phyloP scores from a whole-genome alignment of 1,140 invertebrate species.

The Arctopsyche grandis region DNA sequence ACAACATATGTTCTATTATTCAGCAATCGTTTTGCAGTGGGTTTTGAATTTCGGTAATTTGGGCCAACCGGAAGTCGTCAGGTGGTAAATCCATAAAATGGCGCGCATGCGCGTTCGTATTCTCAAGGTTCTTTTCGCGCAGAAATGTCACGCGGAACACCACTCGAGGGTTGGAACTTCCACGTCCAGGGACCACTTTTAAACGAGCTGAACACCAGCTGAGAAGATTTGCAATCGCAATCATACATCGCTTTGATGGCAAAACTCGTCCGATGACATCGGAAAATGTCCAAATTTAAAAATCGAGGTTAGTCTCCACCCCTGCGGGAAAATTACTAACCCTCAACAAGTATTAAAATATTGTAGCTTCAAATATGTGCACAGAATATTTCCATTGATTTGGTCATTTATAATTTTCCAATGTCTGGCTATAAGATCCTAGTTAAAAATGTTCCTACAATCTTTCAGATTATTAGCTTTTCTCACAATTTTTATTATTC shows the following conservation, averaged over 20 bases:
- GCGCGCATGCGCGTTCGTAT: neutral
- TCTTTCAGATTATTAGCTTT: no score
- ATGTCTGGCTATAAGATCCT: no score
- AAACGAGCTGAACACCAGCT: neutral
- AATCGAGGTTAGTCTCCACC: neutral
- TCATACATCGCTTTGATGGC: no score
- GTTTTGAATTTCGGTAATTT: neutral
- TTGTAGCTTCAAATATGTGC: no score
- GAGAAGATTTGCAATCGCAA: no score
- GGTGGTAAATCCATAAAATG: neutral
- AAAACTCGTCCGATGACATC: neutral
- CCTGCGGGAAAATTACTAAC: neutral
- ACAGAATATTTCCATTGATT: no score
- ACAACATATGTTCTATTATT: no score
- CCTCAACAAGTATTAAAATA: neutral
- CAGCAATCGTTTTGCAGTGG: no score
- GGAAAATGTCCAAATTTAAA: neutral
- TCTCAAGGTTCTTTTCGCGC: neutral
- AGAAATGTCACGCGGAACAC: conserved; percentile 1
- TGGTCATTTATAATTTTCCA: no score
- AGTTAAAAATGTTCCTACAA: no score
- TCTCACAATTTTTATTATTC: no score
- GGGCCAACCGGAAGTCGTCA: neutral
- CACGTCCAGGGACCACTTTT: neutral
- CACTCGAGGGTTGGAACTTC: neutral